Conservation (phyloP, 2,113 vertebrate genomes). For the Isichthys henryi region DNA sequence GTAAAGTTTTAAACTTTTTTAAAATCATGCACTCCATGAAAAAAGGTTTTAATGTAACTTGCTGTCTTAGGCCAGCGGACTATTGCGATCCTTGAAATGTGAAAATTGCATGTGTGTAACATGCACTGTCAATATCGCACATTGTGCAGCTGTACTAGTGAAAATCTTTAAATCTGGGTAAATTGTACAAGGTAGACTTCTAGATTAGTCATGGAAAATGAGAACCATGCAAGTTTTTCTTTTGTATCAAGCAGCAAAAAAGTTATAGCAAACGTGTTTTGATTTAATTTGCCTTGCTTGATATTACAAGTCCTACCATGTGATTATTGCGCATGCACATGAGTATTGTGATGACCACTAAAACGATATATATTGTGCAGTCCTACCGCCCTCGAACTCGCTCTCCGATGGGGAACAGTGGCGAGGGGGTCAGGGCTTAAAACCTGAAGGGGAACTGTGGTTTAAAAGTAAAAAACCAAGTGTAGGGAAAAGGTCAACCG, state of each 20-base stretch:
- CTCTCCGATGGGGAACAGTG: not conserved
- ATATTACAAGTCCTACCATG: no score
- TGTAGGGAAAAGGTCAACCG: not conserved
- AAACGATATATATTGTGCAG: no score
- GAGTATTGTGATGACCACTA: no score
- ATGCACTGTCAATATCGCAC: not conserved
- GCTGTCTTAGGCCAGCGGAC: no score
- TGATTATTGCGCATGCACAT: not conserved
- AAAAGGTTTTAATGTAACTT: not conserved
- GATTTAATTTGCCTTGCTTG: no score
- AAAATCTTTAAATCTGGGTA: not conserved
- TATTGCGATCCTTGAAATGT: no score
- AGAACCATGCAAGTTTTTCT: no score
- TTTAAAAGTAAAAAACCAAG: not conserved
- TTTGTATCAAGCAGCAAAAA: no score
- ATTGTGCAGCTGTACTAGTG: not conserved
- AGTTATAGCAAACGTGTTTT: not conserved
- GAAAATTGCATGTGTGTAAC: not conserved
- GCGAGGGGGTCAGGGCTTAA: not conserved
- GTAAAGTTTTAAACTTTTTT: not conserved
- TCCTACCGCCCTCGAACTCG: no score
- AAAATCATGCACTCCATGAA: not conserved
- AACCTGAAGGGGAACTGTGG: not conserved
- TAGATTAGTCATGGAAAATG: no score
- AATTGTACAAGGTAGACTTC: not conserved